Evolutionary conservation across 2,113 vertebrate genomes (phyloP), one percentile per base, ranked within the genome.

Genomic region (Labrus mixtus): DNA sequence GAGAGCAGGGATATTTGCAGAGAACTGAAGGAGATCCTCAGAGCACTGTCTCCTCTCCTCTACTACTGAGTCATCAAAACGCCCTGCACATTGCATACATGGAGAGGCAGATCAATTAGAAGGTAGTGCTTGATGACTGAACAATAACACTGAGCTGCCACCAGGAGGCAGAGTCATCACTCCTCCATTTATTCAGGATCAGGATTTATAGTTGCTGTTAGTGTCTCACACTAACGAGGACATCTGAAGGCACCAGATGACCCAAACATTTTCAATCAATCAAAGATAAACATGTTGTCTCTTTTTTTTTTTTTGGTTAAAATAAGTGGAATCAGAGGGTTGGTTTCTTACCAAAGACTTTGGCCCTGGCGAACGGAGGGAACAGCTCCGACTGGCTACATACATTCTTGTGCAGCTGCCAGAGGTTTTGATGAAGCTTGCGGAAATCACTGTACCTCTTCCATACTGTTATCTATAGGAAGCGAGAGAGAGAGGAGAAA

Each of bases 371-470:
- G 86, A 99, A 99, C 16, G 97, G 97, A 78, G 98, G 97, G 84
- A 98, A 99, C 58, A 99, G 95, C 83, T 99, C 98, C 10, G 96
- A 95, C 68, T 97, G 97, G 46, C 94, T 95, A 90, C 94, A 98
- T 10, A 96, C 92, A 90, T 95, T 96, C 87, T 94, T 96, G 93
- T 99, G 97, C 84, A 99, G 96, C 86, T 97, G 97, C 96, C 95
- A 97, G 71, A 99, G 95, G 84, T 97, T 96, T 90, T 95, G 96
- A 89, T 99, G 98, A 53, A 99, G 95, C 87, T 97, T 99, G 91
- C 97, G 96, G 90, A 99, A 99, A 89, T 99, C 98, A 84, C 96
- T 99, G 91, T 98, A 99, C 83, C 98, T 95, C 92, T 98, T 99
- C 98, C 98, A 99, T 37, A 98, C 96, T 0, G 96, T 95, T 95